Percentiles rank a stretch among this genome's conserved stretches.
These are phyloP conservation scores for Notolepis coatsorum DNA, from an alignment of 2,797 vertebrate species.

Conservation along the genomic window DNA sequence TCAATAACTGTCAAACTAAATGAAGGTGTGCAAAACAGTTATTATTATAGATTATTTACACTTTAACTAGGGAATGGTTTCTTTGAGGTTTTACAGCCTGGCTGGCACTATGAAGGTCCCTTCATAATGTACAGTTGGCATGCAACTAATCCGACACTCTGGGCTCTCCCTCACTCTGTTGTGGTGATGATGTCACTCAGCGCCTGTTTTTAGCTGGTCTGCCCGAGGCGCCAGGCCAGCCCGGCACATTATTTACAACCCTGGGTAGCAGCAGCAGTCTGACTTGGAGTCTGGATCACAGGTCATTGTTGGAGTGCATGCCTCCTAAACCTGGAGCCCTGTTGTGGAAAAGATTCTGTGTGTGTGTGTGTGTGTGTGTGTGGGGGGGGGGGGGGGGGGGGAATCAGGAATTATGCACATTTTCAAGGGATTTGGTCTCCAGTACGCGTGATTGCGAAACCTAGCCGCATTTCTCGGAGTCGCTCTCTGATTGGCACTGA, in stretches of 20 bases:
- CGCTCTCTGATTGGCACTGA: no score
- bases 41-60: neutral
- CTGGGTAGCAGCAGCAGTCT: constrained; percentile 43
- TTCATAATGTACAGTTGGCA: constrained; percentile 30
- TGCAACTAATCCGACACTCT: neutral
- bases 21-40: neutral
- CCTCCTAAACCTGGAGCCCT: constrained; percentile 56
- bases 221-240: constrained; percentile 58
- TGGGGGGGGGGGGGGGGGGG: no score
- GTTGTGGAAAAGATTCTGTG: constrained; percentile 51
- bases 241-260: constrained; percentile 69
- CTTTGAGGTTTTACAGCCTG: no score
- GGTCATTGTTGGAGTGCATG: constrained; percentile 40
- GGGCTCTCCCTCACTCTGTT: constrained; percentile 39
- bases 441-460: no score
- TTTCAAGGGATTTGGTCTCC: constrained; percentile 44
- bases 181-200: constrained; percentile 69
- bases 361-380: no score
- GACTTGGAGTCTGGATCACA: constrained; percentile 34
- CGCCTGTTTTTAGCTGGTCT: constrained; percentile 63
- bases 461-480: no score
- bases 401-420: constrained; percentile 46
- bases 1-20: neutral
- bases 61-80: neutral
- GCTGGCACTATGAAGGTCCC: constrained; percentile 21